Evolutionary conservation across 2,888 invertebrate genomes (phyloP), one percentile per base, ranked within the genome.

Genomic region (Volucella bombylans): DNA sequence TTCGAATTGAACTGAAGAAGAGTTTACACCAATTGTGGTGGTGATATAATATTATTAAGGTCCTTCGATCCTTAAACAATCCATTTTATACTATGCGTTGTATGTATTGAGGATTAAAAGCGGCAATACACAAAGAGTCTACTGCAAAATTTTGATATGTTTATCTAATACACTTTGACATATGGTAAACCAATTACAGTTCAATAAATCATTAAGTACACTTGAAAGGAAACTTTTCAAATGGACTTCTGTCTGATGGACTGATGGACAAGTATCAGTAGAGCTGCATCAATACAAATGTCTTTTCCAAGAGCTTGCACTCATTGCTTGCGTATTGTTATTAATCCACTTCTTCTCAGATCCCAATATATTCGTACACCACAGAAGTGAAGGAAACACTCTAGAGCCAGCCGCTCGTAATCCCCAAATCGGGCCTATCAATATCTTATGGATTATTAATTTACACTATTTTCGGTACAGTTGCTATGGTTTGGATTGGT

Each of bases 371-470:
- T 23, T 23, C 1, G 23, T 18, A 38, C 18, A 45, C 9, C 61
- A 39, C 39, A 14, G 38, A 61, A 62, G 55, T 64, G 64, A 69
- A 77, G 55, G 45, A 61, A 64, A 47, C 55, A 64, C 39, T 45
- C 73, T 43, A 23, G 12, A 41, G 57, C 55, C 47, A 38, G 9
- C 50, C 2, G 38, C 38, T 52, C 23, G 47, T 14, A 55, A 45
- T 62, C 14, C n/a, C 77, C 69, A 62, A 78, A 64, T 57, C 64
- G 50, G 72, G 77, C 9, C 57, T 64, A 57, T 69, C 49, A 38
- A 31, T 57, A 50, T 8, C 72, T 72, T 72, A 72, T 79, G 65
- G 72, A 79, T 79, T 79, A 79, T 79, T 72, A 72, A 79, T 72
- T 72, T 38, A 55, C 65, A n/a, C 65, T 50, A 54, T 52, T 72